A percentile compares a stretch with the other conserved stretches of the same genome.
phyloP scores from a whole-genome alignment of 2,888 invertebrate species.

The Melieria picta region DNA sequence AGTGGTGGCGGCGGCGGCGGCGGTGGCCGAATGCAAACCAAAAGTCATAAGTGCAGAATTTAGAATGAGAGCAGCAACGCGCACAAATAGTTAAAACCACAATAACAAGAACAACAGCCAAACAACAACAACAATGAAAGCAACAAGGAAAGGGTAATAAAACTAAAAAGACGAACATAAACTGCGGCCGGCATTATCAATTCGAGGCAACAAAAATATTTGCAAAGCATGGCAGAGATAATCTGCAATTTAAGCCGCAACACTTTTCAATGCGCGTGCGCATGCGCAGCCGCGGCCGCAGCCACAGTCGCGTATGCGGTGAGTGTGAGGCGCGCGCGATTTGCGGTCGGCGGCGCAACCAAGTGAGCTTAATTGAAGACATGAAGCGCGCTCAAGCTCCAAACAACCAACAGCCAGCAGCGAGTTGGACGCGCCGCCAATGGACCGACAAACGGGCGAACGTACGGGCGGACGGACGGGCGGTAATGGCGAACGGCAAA shows the following conservation, averaged over 20 bases:
- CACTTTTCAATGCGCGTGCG: not conserved
- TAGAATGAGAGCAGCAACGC: not conserved
- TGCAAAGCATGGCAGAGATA: constrained; percentile 6
- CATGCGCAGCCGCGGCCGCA: not conserved
- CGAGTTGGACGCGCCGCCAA: not conserved
- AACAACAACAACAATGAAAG: too few relatives aligned
- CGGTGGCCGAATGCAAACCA: not conserved
- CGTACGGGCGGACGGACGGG: not conserved
- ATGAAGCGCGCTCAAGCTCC: not conserved
- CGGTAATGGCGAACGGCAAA: not conserved
- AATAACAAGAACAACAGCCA: not conserved
- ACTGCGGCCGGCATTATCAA: constrained; percentile 6
- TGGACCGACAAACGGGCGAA: not conserved
- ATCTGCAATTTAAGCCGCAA: constrained; percentile 15
- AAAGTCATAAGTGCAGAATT: not conserved
- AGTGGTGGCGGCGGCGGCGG: too few relatives aligned
- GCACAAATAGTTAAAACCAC: not conserved
- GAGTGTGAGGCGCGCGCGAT: not conserved
- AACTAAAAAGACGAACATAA: not conserved
- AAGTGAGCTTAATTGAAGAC: constrained; percentile 1
- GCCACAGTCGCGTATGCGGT: too few relatives aligned
- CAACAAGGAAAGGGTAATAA: too few relatives aligned
- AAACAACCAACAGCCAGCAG: not conserved
- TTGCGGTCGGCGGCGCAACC: constrained; percentile 1
- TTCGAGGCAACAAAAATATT: not conserved